These are phyloP conservation scores for Eurosta solidaginis DNA, from an alignment of 1,140 invertebrate genomes.

Conservation along the genomic window DNA sequence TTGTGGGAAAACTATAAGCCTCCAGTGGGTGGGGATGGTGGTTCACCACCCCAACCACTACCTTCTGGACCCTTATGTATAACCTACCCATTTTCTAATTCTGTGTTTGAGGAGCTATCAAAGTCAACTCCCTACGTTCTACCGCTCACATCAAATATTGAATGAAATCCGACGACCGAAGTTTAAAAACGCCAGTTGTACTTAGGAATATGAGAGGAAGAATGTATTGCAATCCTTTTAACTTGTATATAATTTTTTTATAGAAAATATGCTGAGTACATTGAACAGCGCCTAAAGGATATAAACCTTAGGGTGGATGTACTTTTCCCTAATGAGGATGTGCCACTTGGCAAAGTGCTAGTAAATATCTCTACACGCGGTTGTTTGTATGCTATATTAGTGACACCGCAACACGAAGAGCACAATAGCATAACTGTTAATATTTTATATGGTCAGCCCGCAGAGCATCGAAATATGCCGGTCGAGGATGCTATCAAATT, in stretches of 20 bases:
- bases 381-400: conserved; percentile 85
- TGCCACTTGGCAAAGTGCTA: conserved; percentile 80
- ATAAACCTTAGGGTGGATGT: conserved; percentile 82
- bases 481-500: conserved; percentile 85
- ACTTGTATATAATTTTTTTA: conserved; percentile 40
- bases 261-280: conserved; percentile 87
- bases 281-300: conserved; percentile 82
- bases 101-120: too few species aligned
- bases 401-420: conserved; percentile 83
- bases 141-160: too few species aligned
- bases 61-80: too few species aligned
- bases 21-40: too few species aligned
- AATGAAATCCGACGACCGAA: too few species aligned
- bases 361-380: conserved; percentile 84
- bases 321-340: conserved; percentile 87
- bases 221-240: background rate
- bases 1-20: too few species aligned
- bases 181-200: too few species aligned
- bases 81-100: too few species aligned
- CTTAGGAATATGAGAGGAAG: background rate
- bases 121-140: too few species aligned
- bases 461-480: conserved; percentile 94
- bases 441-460: conserved; percentile 84
- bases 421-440: conserved; percentile 87
- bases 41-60: too few species aligned